Conservation (phyloP, 2,797 vertebrate species). For the Cichlasoma orientale region DNA sequence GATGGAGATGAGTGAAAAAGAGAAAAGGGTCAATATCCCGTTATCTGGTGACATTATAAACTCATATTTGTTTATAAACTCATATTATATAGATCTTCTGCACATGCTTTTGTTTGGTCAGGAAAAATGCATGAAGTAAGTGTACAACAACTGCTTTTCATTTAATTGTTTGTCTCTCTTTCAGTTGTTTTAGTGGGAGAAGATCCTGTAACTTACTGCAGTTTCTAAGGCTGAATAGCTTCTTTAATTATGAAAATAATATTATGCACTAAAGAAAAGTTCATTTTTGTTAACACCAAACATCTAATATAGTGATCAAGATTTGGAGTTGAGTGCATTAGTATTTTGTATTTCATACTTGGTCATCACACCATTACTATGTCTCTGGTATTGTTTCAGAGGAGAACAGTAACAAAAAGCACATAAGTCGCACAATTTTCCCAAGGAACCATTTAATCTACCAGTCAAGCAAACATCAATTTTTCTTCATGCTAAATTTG, state of each 20-base stretch:
- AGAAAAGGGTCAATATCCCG: not conserved
- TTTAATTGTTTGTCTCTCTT: not conserved
- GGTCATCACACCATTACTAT: conserved; percentile 13
- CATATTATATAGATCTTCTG: not conserved
- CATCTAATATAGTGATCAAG: not conserved
- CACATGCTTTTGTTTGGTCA: not conserved
- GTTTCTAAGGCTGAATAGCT: too few species aligned
- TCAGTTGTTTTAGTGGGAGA: too few species aligned
- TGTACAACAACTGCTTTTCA: not conserved
- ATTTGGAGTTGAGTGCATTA: not conserved
- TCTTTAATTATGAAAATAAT: not conserved
- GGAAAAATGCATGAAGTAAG: not conserved
- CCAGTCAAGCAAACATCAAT: too few species aligned
- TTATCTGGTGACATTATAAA: not conserved
- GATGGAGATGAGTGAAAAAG: not conserved
- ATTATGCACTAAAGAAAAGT: not conserved
- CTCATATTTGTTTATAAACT: not conserved
- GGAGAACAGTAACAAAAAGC: conserved; percentile 12
- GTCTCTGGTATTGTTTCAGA: conserved; percentile 6
- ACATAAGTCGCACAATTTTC: not conserved
- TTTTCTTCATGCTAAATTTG: too few species aligned
- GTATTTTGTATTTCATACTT: not conserved
- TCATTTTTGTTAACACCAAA: not conserved
- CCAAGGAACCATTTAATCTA: not conserved
- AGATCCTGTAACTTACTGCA: too few species aligned